A percentile compares a stretch with the other conserved stretches of the same genome.
These are phyloP conservation scores for Alexandromys oeconomus DNA, from an alignment of 2,797 vertebrate species.

Conservation along the genomic window DNA sequence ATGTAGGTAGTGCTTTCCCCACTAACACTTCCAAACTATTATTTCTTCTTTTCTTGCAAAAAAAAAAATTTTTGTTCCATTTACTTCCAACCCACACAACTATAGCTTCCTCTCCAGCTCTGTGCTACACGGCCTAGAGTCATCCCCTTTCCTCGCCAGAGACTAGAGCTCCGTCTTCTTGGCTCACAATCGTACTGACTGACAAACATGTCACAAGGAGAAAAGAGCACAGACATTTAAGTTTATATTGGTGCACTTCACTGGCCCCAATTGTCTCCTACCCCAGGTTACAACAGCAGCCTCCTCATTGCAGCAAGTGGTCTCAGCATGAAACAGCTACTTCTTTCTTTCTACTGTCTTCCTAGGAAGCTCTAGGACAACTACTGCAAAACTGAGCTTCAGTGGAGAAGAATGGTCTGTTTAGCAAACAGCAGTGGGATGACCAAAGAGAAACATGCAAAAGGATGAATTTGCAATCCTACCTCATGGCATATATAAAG, in stretches of 20 bases:
- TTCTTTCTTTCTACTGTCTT: not conserved
- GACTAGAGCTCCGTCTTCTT: not conserved
- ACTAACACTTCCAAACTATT: conserved; percentile 32
- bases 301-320: conserved; percentile 1
- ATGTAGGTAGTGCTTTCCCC: not conserved
- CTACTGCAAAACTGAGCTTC: conserved; percentile 11
- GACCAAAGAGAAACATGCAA: not conserved
- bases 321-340: not conserved
- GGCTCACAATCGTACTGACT: not conserved
- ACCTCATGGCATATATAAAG: not conserved
- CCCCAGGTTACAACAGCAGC: not conserved
- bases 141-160: not conserved
- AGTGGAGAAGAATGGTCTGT: not conserved
- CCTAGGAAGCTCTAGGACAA: not conserved
- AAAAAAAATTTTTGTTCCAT: not conserved
- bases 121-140: not conserved
- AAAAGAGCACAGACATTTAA: not conserved
- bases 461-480: not conserved
- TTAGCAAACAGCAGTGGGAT: not conserved
- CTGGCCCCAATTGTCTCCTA: not conserved
- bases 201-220: not conserved
- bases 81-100: not conserved
- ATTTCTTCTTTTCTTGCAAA: conserved; percentile 38
- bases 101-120: not conserved
- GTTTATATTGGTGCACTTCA: not conserved